These are phyloP conservation scores for Pseudococcus viburni DNA, from an alignment of 2,888 invertebrate genomes.

Conservation along the genomic window DNA sequence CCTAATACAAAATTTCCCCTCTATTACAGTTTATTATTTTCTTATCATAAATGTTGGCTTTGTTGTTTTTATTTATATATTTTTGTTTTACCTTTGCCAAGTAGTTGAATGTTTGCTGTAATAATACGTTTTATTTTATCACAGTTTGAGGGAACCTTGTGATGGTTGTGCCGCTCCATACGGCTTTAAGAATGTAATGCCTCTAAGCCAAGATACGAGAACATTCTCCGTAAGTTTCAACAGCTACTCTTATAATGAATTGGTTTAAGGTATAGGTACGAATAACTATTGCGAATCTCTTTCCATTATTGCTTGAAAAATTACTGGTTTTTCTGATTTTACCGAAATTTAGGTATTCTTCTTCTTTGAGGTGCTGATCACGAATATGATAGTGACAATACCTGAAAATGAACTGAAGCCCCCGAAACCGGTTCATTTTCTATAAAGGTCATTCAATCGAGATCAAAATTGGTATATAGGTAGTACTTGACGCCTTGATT, in stretches of 20 bases:
- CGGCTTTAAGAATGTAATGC: constrained; percentile 95
- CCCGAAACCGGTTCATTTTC: too few relatives aligned
- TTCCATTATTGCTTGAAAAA: not conserved
- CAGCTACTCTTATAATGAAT: not conserved
- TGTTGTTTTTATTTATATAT: constrained; percentile 47
- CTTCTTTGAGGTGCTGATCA: too few relatives aligned
- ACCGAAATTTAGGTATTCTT: too few relatives aligned
- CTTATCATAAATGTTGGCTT: constrained; percentile 51
- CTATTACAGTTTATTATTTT: too few relatives aligned
- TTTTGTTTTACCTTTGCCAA: constrained; percentile 45
- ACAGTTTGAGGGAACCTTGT: constrained; percentile 81
- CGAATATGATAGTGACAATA: too few relatives aligned
- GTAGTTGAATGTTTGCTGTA: constrained; percentile 6
- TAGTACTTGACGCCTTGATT: too few relatives aligned
- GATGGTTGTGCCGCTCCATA: constrained; percentile 93
- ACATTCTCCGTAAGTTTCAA: constrained; percentile 86
- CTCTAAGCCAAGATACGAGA: constrained; percentile 85
- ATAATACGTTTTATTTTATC: constrained; percentile 32
- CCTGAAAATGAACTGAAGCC: too few relatives aligned
- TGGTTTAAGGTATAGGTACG: not conserved
- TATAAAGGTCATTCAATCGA: too few relatives aligned
- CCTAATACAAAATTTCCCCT: too few relatives aligned
- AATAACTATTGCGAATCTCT: not conserved
- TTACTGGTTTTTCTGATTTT: not conserved
- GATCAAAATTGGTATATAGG: too few relatives aligned